Evolutionary conservation across 2,113 vertebrate genomes (phyloP), one percentile per base, ranked within the genome.

Genomic region (Anguilla japonica): DNA sequence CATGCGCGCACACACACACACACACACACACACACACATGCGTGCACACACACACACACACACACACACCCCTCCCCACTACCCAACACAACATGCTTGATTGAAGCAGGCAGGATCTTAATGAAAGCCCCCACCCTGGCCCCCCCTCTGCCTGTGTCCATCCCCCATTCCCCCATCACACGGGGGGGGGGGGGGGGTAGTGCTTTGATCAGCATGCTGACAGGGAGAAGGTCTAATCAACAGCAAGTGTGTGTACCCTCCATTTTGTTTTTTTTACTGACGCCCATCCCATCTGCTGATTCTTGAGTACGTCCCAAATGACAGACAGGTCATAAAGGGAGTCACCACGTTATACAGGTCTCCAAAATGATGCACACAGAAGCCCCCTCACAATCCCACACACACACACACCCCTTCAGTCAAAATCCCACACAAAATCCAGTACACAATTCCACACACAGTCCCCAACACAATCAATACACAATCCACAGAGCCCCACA

Each of bases 131-230:
- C 40, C 18, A 22, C 5, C 60, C 60, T 26, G 18, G 18, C 34
- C 39, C 81, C 29, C 43, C 22, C 41, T 34, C 29, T 4, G 15
- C 43, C 16, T 46, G 43, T 14, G 4, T 83, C 81, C 41, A 43
- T 82, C 81, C 41, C 41, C 41, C 43, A n/a, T 11, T 82, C 81
- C 41, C 41, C 41, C 43, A n/a, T 11, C 20, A 22, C 22, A 50
- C 16, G n/a, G n/a, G n/a, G n/a, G n/a, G n/a, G n/a, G n/a, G n/a
- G n/a, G 57, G 81, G 43, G 67, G 80, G 41, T 41, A 75, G 67
- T 46, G 67, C 82, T 87, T 84, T 84, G 71, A 87, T 83, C 81
- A 60, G 71, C 26, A 79, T 34, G 40, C 46, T 40, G 67, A 18
- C 39, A 26, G 22, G 18, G 56, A 39, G 26, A 50, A 16, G 16